Evolutionary conservation across 2,888 invertebrate species (phyloP).

Genomic region (Cheiracanthium punctorium): DNA sequence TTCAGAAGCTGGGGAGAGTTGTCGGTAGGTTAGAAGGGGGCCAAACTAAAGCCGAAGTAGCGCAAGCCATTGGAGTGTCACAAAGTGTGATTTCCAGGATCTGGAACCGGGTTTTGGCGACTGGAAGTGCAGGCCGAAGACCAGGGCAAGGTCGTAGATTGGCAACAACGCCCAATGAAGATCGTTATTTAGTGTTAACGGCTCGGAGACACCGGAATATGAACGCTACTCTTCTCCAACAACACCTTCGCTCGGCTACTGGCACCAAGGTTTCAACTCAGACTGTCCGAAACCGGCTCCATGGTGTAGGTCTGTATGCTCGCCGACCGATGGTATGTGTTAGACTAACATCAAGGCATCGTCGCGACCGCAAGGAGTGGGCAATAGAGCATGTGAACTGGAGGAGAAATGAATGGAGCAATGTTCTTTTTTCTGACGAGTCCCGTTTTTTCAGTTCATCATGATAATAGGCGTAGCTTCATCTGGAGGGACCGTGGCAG

Average conservation of each 20-base stretch:
- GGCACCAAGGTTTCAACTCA: neutral
- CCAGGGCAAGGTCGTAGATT: neutral
- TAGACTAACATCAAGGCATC: neutral
- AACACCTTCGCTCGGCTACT: neutral
- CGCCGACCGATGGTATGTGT: constrained; percentile 13
- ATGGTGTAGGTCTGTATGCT: constrained; percentile 5
- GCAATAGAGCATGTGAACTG: neutral
- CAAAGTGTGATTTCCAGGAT: neutral
- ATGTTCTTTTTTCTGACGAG: neutral
- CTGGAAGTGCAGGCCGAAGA: neutral
- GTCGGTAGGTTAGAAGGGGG: no score
- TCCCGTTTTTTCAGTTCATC: constrained; percentile 1
- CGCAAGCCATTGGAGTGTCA: no score
- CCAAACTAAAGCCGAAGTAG: neutral
- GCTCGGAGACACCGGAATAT: neutral
- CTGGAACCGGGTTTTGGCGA: neutral
- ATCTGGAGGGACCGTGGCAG: neutral
- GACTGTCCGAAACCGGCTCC: constrained; percentile 18
- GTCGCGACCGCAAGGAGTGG: neutral
- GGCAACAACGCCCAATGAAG: neutral
- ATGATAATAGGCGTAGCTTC: neutral
- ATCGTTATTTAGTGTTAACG: neutral
- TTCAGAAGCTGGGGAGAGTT: neutral
- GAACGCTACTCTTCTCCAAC: neutral
- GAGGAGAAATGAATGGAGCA: constrained; percentile 5